These are phyloP conservation scores for Archegozetes longisetosus DNA, from an alignment of 1,140 invertebrate species.

Conservation along the genomic window DNA sequence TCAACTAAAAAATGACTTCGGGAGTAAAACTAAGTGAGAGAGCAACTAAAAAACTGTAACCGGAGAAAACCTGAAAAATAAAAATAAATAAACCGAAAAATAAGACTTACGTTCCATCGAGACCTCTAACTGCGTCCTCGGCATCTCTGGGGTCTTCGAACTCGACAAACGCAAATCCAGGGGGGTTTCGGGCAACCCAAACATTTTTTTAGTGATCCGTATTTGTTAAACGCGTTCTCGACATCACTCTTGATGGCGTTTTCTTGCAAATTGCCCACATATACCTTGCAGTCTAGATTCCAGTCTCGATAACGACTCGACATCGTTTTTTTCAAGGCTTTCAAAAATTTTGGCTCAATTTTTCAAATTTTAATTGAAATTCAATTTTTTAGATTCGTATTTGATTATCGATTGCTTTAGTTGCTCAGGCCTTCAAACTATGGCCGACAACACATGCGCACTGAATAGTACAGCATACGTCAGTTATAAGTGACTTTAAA, in stretches of 20 bases:
- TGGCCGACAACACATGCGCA: no score
- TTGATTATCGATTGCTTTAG: no score
- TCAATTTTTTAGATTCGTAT: no score
- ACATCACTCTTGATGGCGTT: constrained; percentile 81
- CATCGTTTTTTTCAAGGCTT: constrained; percentile 22
- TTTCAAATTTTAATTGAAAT: no score
- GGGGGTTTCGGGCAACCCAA: constrained; percentile 80
- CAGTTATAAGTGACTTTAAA: no score
- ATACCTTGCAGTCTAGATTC: constrained; percentile 91
- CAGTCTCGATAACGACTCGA: constrained; percentile 47
- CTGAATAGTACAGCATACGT: no score
- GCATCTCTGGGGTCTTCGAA: constrained; percentile 57
- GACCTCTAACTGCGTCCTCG: constrained; percentile 82
- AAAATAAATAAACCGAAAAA: no score
- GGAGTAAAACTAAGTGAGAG: background rate
- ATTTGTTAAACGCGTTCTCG: constrained; percentile 80
- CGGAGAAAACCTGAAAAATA: no score
- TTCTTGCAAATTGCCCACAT: constrained; percentile 89
- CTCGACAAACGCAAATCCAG: constrained; percentile 81
- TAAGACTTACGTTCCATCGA: constrained; percentile 82
- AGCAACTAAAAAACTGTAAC: no score
- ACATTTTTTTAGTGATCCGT: constrained; percentile 86
- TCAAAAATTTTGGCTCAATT: no score
- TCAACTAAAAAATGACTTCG: background rate
- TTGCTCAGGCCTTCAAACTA: no score